A percentile compares a stretch with the other conserved stretches of the same genome.
Conservation (phyloP, 2,797 vertebrate species). For the Hozukius guyotensis region DNA sequence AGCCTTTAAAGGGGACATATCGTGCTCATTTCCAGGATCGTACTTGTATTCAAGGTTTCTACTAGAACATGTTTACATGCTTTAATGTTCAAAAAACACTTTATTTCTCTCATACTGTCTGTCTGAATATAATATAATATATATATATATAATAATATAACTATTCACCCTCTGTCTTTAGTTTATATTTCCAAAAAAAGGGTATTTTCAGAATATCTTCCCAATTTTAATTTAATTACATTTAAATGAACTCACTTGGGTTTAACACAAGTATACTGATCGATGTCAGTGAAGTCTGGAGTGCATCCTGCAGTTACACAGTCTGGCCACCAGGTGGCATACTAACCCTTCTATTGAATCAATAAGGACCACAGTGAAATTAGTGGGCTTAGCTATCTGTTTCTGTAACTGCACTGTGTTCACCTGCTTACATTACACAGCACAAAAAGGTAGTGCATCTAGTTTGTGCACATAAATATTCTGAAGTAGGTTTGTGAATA, state of each 20-base stretch:
- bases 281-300: too few relatives aligned
- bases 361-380: background rate
- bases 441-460: background rate
- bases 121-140: too few relatives aligned
- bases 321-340: conserved; percentile 12
- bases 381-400: background rate
- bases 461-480: background rate
- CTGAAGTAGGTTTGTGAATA: background rate
- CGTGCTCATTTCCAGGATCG: too few relatives aligned
- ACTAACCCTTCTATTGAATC: background rate
- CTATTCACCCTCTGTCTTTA: background rate
- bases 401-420: background rate
- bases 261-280: background rate
- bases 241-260: background rate
- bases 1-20: too few relatives aligned
- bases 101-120: too few relatives aligned
- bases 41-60: too few relatives aligned
- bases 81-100: too few relatives aligned
- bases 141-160: too few relatives aligned
- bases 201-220: background rate
- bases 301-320: background rate
- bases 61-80: too few relatives aligned
- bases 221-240: background rate
- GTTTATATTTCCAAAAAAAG: background rate
- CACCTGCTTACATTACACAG: background rate